phyloP scores from a whole-genome alignment of 1,140 invertebrate genomes.

The Bombus confusus region DNA sequence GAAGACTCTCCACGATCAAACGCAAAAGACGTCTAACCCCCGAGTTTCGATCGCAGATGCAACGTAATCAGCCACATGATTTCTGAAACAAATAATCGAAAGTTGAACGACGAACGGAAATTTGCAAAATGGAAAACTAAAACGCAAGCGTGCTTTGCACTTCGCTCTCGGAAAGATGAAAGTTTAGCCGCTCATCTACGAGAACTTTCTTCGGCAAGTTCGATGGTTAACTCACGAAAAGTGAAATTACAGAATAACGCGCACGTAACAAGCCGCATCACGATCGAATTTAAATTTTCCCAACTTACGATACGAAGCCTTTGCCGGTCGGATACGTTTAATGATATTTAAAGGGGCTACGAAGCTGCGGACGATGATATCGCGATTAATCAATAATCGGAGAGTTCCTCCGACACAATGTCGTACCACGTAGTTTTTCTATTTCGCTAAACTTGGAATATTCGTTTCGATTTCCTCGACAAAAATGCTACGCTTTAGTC shows the following conservation, averaged over 20 bases:
- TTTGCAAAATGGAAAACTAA: not conserved
- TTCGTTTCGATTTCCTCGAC: not conserved
- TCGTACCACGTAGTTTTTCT: not conserved
- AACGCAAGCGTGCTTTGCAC: not conserved
- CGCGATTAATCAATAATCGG: conserved; percentile 10
- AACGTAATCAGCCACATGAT: not conserved
- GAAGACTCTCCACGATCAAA: not conserved
- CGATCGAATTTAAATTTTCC: conserved; percentile 45
- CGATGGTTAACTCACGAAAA: conserved; percentile 18
- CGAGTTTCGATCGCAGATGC: no score
- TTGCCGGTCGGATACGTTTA: conserved; percentile 5
- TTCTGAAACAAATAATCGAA: conserved; percentile 1
- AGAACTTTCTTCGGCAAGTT: conserved; percentile 18
- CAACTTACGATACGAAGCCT: conserved; percentile 18
- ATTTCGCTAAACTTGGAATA: not conserved
- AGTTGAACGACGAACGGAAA: not conserved
- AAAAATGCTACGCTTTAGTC: no score
- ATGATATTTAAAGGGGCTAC: conserved; percentile 19
- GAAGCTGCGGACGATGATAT: not conserved
- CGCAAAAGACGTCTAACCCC: no score
- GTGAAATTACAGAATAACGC: conserved; percentile 47
- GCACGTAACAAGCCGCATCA: conserved; percentile 22
- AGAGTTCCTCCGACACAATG: not conserved
- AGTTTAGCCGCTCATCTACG: no score
- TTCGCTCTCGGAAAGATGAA: not conserved